These are phyloP conservation scores for Lasioglossum calceatum DNA, from an alignment of 2,888 invertebrate genomes.

Conservation along the genomic window DNA sequence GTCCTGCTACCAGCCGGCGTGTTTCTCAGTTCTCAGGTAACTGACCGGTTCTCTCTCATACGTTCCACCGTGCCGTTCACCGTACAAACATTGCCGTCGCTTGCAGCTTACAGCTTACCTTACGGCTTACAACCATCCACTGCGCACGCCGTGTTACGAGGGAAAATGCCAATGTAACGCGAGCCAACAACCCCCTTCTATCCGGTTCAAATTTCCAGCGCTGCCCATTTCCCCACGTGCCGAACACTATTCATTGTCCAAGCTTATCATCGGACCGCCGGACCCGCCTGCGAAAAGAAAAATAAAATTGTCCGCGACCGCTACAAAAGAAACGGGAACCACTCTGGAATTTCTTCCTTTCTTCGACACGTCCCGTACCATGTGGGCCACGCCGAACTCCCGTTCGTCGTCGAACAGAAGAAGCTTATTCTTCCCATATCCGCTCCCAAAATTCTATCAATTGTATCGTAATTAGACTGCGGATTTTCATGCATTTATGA, in stretches of 20 bases:
- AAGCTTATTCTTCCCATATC: not conserved
- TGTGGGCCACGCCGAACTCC: not conserved
- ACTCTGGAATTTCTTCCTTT: not conserved
- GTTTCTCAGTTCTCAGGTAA: constrained; percentile 55
- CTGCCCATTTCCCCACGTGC: not conserved
- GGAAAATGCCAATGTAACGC: constrained; percentile 27
- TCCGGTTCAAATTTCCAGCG: not conserved
- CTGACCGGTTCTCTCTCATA: constrained; percentile 55
- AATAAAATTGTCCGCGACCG: not conserved
- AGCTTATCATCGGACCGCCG: not conserved
- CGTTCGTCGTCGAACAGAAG: not conserved
- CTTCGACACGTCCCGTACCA: not conserved
- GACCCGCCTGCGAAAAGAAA: not conserved
- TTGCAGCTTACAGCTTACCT: not conserved
- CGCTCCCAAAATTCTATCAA: too few species aligned
- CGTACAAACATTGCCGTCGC: constrained; percentile 57
- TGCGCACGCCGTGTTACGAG: constrained; percentile 31
- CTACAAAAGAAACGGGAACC: not conserved
- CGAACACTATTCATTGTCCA: not conserved
- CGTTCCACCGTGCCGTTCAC: constrained; percentile 58
- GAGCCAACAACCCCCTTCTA: constrained; percentile 23
- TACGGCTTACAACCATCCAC: constrained; percentile 19
- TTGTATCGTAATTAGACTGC: too few species aligned
- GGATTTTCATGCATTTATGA: too few species aligned
- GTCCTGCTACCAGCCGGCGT: constrained; percentile 53